These are phyloP conservation scores for Tromatobia lineatoria DNA, from an alignment of 2,888 invertebrate species.

Conservation along the genomic window DNA sequence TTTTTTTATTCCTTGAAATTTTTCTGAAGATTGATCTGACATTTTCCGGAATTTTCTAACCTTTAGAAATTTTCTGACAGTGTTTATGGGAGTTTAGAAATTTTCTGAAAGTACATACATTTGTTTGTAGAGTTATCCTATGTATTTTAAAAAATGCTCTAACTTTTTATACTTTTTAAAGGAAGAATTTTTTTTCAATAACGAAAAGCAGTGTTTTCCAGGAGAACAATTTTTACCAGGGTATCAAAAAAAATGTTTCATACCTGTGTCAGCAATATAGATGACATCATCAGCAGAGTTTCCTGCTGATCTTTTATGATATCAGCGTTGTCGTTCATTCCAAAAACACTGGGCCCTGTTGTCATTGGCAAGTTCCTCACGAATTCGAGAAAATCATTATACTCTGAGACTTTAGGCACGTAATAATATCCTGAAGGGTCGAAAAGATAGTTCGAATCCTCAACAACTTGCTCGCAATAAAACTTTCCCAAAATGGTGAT, in stretches of 20 bases:
- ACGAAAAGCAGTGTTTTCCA: too few relatives aligned
- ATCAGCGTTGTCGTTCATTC: slow-evolving; percentile 97
- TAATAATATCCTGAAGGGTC: slow-evolving; percentile 88
- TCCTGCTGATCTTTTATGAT: slow-evolving; percentile 97
- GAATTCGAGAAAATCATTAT: slow-evolving; percentile 90
- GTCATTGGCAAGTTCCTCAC: slow-evolving; percentile 91
- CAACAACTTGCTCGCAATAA: slow-evolving; percentile 91
- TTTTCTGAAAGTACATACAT: too few relatives aligned
- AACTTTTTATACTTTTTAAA: background rate
- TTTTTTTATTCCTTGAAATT: too few relatives aligned
- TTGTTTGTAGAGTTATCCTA: too few relatives aligned
- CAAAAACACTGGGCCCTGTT: slow-evolving; percentile 94
- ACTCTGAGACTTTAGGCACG: slow-evolving; percentile 91
- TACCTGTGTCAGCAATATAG: slow-evolving; percentile 93
- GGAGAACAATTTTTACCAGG: too few relatives aligned
- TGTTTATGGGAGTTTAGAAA: too few relatives aligned
- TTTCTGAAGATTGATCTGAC: too few relatives aligned
- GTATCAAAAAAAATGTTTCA: too few relatives aligned
- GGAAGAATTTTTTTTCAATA: slow-evolving; percentile 44
- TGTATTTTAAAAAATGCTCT: too few relatives aligned
- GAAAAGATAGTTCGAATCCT: slow-evolving; percentile 82
- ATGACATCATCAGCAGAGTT: slow-evolving; percentile 91
- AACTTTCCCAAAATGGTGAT: slow-evolving; percentile 93
- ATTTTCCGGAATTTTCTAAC: too few relatives aligned
- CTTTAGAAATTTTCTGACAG: too few relatives aligned